Evolutionary conservation across 2,113 vertebrate genomes (phyloP), one percentile per base, ranked within the genome.

Genomic region (Bos javanicus): DNA sequence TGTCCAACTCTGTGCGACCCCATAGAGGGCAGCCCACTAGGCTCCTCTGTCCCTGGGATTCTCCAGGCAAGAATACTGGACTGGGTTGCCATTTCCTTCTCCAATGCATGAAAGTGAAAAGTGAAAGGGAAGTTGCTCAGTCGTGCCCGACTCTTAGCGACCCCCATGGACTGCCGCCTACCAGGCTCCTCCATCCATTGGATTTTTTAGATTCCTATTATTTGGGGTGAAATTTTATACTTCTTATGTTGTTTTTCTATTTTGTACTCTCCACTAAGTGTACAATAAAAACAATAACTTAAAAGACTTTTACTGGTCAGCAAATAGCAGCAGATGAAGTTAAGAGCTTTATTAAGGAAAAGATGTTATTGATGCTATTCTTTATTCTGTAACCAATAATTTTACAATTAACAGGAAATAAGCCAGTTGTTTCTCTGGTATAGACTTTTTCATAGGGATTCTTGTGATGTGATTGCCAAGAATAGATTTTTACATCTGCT

Each of bases 401-500:
- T 96, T 94, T 74, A 93, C 16, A 67, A 57, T 94, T 94, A 94
- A 83, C 67, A 95, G 93, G 39, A 97, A 96, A 87, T 59, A 93
- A n/a, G 28, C 57, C 88, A 90, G 46, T 84, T 94, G n/a, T 90
- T 90, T 85, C 50, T 96, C 81, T 36, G 56, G 17, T 76, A 87
- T 33, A 96, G 56, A 94, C 15, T 87, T 81, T 89, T 96, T 74
- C 33, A 33, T 82, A 86, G 85, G 28, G 84, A 95, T 94, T 82
- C 28, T 43, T 90, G 71, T 97, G 83, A 97, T 95, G 60, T 97
- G 90, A 97, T 50, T 96, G 86, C 88, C 92, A 97, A 97, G 67
- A 97, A 96, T 57, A 94, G 85, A 98, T 96, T 96, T 97, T 67
- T 92, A 50, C 48, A 74, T 92, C 46, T 94, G 81, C 60, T 92